Evolutionary conservation across 2,888 invertebrate genomes (phyloP), one percentile per base, ranked within the genome.

Genomic region (Ennomos fuscantarius): DNA sequence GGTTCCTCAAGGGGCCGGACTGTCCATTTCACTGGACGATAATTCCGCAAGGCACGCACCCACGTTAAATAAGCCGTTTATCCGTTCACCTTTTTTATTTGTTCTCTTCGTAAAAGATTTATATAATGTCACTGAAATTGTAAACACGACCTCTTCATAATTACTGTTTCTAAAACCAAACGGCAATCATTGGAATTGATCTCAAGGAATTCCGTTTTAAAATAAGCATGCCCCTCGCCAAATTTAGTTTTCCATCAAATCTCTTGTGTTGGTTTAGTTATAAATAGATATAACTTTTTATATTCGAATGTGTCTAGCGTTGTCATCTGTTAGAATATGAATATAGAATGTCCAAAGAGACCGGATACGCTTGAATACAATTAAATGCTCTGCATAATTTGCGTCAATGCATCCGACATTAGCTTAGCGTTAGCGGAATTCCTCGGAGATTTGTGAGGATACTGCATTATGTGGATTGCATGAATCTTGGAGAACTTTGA

Each of bases 1-100:
- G 81, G 81, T 78, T 86, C 73, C 89, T 88, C 87, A 84, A 88
- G 89, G 85, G 89, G 83, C 84, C 78, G 79, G 82, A 85, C 86
- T 88, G 89, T 84, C 89, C 87, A 86, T 89, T 90, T 86, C 70
- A 72, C 74, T 73, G 79, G 76, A 81, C 82, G 81, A 87, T 89
- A 87, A 87, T 86, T 76, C 85, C 79, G 76, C 76, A 63, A 76
- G 82, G 81, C 79, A 79, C 76, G 79, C 81, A 74, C 74, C 77
- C 75, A 78, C 79, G 81, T 82, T 83, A 82, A 85, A 83, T 83
- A 84, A 87, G 78, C 82, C 79, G 79, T 83, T 81, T 69, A 65
- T 63, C 61, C 68, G 65, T 66, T 70, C 67, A 70, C 73, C 75
- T 76, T 80, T 78, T 76, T 75, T 76, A 74, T 77, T 83, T 78